A percentile compares a stretch with the other conserved stretches of the same genome.
Evolutionary conservation across 2,113 vertebrate species (phyloP).

Genomic region (Chinchilla lanigera): DNA sequence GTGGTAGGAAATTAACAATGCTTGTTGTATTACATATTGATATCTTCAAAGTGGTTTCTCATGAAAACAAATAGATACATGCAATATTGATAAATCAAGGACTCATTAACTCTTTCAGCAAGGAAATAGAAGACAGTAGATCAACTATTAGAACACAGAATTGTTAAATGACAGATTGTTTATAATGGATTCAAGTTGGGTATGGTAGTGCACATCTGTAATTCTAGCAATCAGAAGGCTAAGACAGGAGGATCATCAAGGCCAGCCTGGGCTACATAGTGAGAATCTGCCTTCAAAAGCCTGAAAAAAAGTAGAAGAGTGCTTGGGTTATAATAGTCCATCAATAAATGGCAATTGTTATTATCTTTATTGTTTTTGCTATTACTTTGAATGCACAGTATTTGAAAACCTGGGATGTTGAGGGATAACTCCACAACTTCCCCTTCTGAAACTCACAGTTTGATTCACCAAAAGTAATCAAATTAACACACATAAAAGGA

Average conservation of each 20-base stretch:
- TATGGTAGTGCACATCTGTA: neutral
- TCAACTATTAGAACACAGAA: neutral
- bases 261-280: neutral
- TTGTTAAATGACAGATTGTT: neutral
- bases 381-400: neutral
- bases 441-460: neutral
- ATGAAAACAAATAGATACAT: too few relatives aligned
- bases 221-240: neutral
- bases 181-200: neutral
- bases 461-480: neutral
- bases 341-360: neutral
- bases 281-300: neutral
- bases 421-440: neutral
- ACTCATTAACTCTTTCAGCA: too few relatives aligned
- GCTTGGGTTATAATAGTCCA: neutral
- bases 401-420: neutral
- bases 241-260: neutral
- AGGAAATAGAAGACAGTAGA: too few relatives aligned
- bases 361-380: slow-evolving; percentile 8
- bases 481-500: neutral
- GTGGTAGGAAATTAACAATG: too few relatives aligned
- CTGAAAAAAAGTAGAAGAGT: neutral
- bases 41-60: too few relatives aligned
- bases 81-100: too few relatives aligned
- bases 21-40: too few relatives aligned